These are phyloP conservation scores for Nipponacmea schrenckii DNA, from an alignment of 2,888 invertebrate genomes.

Conservation along the genomic window DNA sequence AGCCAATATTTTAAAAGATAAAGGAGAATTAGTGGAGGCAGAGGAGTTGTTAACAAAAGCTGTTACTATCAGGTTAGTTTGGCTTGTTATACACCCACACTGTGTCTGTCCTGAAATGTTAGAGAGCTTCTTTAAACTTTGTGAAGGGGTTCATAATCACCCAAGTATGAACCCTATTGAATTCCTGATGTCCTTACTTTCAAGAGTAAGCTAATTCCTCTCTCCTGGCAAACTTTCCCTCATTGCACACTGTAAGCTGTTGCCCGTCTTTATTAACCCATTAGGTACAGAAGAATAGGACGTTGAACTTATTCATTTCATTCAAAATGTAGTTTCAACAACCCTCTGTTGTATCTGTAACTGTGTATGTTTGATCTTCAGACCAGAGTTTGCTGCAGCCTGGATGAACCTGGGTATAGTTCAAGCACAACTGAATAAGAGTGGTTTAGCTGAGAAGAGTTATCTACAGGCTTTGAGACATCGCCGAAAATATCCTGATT, in stretches of 20 bases:
- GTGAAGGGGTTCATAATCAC: background rate
- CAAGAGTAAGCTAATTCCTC: too few species aligned
- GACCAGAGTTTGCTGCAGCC: slow-evolving; percentile 90
- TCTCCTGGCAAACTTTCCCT: too few species aligned
- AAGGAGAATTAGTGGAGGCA: slow-evolving; percentile 77
- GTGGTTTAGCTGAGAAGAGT: slow-evolving; percentile 79
- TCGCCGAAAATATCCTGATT: slow-evolving; percentile 87
- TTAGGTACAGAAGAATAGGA: too few species aligned
- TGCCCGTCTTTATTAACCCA: too few species aligned
- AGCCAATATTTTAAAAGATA: slow-evolving; percentile 84
- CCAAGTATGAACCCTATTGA: too few species aligned
- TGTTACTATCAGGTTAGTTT: slow-evolving; percentile 76
- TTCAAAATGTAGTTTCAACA: background rate
- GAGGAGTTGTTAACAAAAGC: slow-evolving; percentile 80
- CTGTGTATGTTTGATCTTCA: slow-evolving; percentile 57
- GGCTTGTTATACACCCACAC: background rate
- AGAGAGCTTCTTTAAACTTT: background rate
- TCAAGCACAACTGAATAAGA: slow-evolving; percentile 79
- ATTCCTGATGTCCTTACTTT: too few species aligned
- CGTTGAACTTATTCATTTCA: background rate
- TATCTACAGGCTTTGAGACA: slow-evolving; percentile 83
- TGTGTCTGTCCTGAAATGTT: background rate
- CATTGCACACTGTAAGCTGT: too few species aligned
- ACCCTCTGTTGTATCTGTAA: too few species aligned
- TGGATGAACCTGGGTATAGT: slow-evolving; percentile 99